Base-by-base conservation (phyloP, 2,888 invertebrate species). In the Ophraella communa region DNA sequence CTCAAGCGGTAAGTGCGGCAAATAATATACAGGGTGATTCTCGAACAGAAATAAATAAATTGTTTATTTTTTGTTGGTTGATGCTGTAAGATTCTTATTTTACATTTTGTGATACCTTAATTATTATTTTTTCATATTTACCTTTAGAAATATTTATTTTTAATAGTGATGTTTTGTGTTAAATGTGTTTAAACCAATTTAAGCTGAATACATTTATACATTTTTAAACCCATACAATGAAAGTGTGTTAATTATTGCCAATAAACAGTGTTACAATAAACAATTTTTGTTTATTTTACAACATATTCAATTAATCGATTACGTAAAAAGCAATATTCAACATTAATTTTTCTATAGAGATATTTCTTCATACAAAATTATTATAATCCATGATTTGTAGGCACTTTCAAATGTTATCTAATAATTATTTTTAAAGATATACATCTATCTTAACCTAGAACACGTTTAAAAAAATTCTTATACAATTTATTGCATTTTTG, bases 1-100 rank as follows among this genome's bases (percentile, higher is more conserved):
- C 73, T 74, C 73, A 68, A 74, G 78, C 79, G 81, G 82, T 82
- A 80, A 81, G 82, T 80, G 45, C 58, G 64, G 42, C 18, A 56
- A n/a, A 60, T 44, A 53, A 45, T 56, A 18, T 45, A 54, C 47
- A 54, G 47, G 53, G 47, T 47, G 54, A 52, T 53, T 23, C 45
- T 27, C n/a, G 33, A 55, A 17, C 49, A 39, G 8, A 45, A 56
- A 24, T 8, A 62, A 33, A 23, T 14, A 58, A 58, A 39, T 33
- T 35, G n/a, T n/a, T 35, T 1, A 11, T 10, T 33, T 30, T 61
- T 14, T 56, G 23, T 42, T 51, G 20, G 42, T 59, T 51, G 52
- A 59, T 59, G 27, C 42, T 52, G 42, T 21, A 21, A 33, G 44
- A n/a, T n/a, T n/a, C n/a, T n/a, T n/a, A n/a, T n/a, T n/a, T n/a